Percentiles rank a stretch among this genome's conserved stretches.
These are phyloP conservation scores for Apogon hyalosoma DNA, from an alignment of 2,797 vertebrate genomes.

Conservation along the genomic window DNA sequence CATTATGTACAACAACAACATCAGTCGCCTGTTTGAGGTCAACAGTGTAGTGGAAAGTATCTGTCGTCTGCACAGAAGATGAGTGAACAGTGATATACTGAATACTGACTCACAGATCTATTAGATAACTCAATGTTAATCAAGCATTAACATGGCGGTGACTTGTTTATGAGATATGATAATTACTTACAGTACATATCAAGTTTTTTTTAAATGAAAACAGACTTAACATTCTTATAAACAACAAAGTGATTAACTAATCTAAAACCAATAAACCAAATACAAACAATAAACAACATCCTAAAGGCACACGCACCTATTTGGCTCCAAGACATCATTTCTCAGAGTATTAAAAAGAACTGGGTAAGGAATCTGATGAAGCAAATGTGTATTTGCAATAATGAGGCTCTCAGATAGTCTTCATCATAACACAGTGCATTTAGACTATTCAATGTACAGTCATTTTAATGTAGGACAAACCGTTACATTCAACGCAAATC, in stretches of 20 bases:
- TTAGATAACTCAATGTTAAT: slow-evolving; percentile 18
- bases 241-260: slow-evolving; percentile 9
- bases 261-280: slow-evolving; percentile 46
- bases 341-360: slow-evolving; percentile 12
- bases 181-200: slow-evolving; percentile 22
- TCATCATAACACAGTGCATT: slow-evolving; percentile 31
- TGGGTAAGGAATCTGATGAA: slow-evolving; percentile 11
- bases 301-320: slow-evolving; percentile 71
- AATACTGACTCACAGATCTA: slow-evolving; percentile 2
- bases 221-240: slow-evolving; percentile 20
- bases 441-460: slow-evolving; percentile 8
- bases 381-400: slow-evolving; percentile 1
- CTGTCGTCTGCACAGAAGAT: slow-evolving; percentile 20
- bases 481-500: slow-evolving; percentile 38
- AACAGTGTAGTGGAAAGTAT: slow-evolving; percentile 21
- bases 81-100: slow-evolving; percentile 2
- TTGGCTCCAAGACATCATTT: slow-evolving; percentile 28
- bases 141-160: slow-evolving; percentile 20
- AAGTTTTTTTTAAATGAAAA: slow-evolving; percentile 22
- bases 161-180: slow-evolving; percentile 38
- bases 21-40: slow-evolving; percentile 23
- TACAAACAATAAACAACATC: slow-evolving; percentile 20
- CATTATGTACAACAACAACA: slow-evolving; percentile 62
- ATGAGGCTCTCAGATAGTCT: neutral
- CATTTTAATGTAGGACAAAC: slow-evolving; percentile 12